Conservation (phyloP, 2,113 vertebrate species). For the Chunga burmeisteri region DNA sequence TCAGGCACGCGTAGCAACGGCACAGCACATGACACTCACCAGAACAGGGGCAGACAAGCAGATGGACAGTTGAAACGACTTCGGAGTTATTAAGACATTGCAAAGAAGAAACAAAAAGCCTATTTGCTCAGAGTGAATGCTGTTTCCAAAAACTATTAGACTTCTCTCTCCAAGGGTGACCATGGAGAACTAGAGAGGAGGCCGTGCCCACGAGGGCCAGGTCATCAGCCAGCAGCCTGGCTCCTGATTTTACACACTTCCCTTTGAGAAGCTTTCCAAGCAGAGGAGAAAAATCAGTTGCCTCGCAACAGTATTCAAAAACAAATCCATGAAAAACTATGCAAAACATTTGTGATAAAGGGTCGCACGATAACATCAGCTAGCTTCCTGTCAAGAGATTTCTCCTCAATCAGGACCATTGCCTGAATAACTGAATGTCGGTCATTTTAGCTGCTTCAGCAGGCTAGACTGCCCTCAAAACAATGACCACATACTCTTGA, state of each 20-base stretch:
- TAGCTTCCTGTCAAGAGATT: not conserved
- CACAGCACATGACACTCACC: accelerated
- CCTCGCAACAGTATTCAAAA: not conserved
- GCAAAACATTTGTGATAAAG: not conserved
- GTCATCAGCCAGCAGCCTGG: not conserved
- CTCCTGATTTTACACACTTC: not conserved
- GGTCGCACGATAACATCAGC: not conserved
- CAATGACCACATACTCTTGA: not conserved
- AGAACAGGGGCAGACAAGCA: not conserved
- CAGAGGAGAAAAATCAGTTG: not conserved
- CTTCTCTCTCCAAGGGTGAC: not conserved
- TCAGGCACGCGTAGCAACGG: accelerated
- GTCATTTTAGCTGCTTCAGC: not conserved
- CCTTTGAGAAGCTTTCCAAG: not conserved
- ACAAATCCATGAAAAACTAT: not conserved
- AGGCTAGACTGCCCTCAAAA: not conserved
- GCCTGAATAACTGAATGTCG: not conserved
- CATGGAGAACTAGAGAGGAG: accelerated
- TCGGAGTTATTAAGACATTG: not conserved
- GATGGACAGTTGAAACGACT: accelerated
- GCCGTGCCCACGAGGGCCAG: not conserved
- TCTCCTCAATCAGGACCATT: not conserved
- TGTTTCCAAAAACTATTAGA: not conserved
- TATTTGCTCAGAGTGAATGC: accelerated
- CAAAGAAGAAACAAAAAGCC: not conserved